Evolutionary conservation across 2,888 invertebrate species (phyloP).

Genomic region (Drosophila melanosoma): DNA sequence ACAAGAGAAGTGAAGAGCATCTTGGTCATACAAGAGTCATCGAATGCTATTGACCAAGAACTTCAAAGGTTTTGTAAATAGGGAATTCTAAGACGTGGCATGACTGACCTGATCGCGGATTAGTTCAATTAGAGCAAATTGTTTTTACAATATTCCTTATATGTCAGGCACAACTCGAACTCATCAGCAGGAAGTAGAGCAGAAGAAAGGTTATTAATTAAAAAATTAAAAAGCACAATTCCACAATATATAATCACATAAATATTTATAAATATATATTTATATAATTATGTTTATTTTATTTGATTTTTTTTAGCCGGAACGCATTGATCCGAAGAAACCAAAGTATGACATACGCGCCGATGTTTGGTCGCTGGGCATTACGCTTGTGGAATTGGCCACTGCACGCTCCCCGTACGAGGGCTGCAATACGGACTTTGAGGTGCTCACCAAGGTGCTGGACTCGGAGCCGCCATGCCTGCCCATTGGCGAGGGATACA

Average conservation of each 20-base stretch:
- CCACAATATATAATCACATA: background rate
- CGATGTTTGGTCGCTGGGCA: slow-evolving; percentile 99
- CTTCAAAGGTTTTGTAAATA: background rate
- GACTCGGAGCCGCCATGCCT: slow-evolving; percentile 94
- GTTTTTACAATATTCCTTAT: no score
- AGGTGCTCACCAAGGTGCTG: slow-evolving; percentile 96
- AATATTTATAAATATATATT: background rate
- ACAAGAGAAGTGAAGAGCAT: background rate
- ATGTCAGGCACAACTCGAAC: no score
- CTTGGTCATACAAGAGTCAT: background rate
- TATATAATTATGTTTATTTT: background rate
- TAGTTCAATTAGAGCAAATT: no score
- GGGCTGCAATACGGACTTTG: slow-evolving; percentile 98
- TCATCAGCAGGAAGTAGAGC: no score
- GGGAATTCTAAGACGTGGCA: background rate
- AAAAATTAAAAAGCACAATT: background rate
- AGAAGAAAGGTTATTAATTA: background rate
- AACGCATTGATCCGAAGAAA: slow-evolving; percentile 97
- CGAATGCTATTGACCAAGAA: background rate
- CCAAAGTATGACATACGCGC: slow-evolving; percentile 99
- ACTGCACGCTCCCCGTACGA: slow-evolving; percentile 97
- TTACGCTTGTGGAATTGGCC: slow-evolving; percentile 97
- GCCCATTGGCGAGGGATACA: slow-evolving; percentile 88
- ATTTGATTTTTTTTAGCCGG: slow-evolving; percentile 88
- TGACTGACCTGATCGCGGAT: no score